Evolutionary conservation across 2,888 invertebrate species (phyloP).

Genomic region (Craniophora ligustri): DNA sequence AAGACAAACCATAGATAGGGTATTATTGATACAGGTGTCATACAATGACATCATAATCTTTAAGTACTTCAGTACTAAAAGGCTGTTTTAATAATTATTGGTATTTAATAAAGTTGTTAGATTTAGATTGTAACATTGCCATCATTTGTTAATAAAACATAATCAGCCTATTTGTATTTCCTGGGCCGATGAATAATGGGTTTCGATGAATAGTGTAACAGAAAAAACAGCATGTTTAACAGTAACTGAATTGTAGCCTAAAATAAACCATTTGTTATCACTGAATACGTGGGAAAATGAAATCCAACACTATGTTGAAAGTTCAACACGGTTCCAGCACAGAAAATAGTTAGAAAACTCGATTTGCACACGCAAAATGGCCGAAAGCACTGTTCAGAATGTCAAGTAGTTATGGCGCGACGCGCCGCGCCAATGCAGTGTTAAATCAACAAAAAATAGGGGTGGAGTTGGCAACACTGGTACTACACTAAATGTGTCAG

Average conservation of each 20-base stretch:
- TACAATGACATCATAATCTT: no score
- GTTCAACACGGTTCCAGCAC: constrained; percentile 24
- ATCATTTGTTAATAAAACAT: no score
- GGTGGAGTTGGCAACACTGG: constrained; percentile 50
- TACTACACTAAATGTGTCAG: constrained; percentile 33
- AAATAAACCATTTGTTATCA: constrained; percentile 27
- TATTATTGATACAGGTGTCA: no score
- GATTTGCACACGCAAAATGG: constrained; percentile 52
- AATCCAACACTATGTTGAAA: constrained; percentile 36
- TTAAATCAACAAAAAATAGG: constrained; percentile 58
- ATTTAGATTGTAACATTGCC: no score
- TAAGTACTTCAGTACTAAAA: no score
- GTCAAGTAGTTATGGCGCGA: no score
- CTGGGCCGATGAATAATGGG: no score
- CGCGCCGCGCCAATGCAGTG: constrained; percentile 54
- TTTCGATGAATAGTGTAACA: not conserved
- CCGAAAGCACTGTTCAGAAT: constrained; percentile 61
- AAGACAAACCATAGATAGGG: no score
- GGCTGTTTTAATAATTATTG: no score
- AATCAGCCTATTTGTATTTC: no score
- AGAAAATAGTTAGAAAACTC: constrained; percentile 60
- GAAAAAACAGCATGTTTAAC: not conserved
- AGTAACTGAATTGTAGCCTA: not conserved
- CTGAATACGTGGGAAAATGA: constrained; percentile 31
- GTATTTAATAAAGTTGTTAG: no score